Percentiles rank a stretch among this genome's conserved stretches.
Conservation (phyloP, 1,140 invertebrate genomes). For the Brachionus rubens region DNA sequence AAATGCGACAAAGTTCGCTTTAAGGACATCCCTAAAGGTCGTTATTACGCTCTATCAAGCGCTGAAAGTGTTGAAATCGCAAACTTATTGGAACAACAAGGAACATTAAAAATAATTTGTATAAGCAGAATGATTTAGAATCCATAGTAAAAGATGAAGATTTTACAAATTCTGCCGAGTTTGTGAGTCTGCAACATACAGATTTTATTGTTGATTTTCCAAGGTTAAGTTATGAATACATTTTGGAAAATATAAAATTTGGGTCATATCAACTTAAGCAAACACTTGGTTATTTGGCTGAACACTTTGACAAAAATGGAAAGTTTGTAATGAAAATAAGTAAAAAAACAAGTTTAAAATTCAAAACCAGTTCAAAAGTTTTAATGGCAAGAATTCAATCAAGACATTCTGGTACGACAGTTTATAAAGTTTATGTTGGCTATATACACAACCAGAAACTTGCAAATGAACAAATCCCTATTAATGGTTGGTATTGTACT, state of each 20-base stretch:
- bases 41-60: too few species aligned
- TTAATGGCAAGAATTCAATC: background rate
- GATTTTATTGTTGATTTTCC: background rate
- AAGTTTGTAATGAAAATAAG: background rate
- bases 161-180: background rate
- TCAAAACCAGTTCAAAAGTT: background rate
- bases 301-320: background rate
- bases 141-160: background rate
- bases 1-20: too few species aligned
- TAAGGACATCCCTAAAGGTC: too few species aligned
- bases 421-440: background rate
- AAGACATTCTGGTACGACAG: background rate
- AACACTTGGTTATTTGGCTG: background rate
- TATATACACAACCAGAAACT: background rate
- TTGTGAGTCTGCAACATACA: background rate
- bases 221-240: constrained; percentile 1
- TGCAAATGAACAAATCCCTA: background rate
- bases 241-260: constrained; percentile 11
- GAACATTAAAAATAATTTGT: background rate
- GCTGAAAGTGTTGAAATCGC: too few species aligned
- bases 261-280: background rate
- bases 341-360: background rate
- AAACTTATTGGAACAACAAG: background rate
- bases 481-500: constrained; percentile 13
- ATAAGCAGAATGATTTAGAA: background rate